A percentile compares a stretch with the other conserved stretches of the same genome.
These are phyloP conservation scores for Forficula auricularia DNA, from an alignment of 1,140 invertebrate species.

Conservation along the genomic window DNA sequence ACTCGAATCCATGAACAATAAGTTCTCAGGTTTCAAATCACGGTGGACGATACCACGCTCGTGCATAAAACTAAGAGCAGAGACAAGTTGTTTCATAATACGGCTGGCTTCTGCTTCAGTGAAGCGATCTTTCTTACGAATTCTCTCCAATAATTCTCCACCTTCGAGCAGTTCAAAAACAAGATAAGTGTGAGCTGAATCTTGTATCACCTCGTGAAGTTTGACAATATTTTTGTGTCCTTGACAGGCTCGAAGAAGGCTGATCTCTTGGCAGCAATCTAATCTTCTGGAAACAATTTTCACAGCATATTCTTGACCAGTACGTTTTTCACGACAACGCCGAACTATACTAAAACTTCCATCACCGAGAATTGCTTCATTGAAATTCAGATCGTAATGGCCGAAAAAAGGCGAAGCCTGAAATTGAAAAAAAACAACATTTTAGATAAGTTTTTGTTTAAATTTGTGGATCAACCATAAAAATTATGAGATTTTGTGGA, in stretches of 20 bases:
- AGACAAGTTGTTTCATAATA: conserved; percentile 59
- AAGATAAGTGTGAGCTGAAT: conserved; percentile 62
- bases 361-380: conserved; percentile 54
- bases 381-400: conserved; percentile 54
- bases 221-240: conserved; percentile 78
- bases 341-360: conserved; percentile 80
- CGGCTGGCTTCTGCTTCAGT: conserved; percentile 46
- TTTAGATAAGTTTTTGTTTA: conserved; percentile 14
- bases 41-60: conserved; percentile 62
- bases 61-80: conserved; percentile 70
- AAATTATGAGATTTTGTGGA: too few relatives aligned
- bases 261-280: conserved; percentile 59
- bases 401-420: conserved; percentile 75
- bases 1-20: conserved; percentile 45
- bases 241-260: conserved; percentile 60
- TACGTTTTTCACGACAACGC: conserved; percentile 54
- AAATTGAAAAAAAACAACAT: conserved; percentile 15
- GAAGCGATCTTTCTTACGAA: conserved; percentile 43
- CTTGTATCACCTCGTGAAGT: conserved; percentile 62
- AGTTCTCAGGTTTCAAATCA: conserved; percentile 82
- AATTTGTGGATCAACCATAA: too few relatives aligned
- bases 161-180: conserved; percentile 72
- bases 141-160: conserved; percentile 64
- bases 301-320: conserved; percentile 63
- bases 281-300: conserved; percentile 74